A percentile compares a stretch with the other conserved stretches of the same genome.
Evolutionary conservation across 2,797 vertebrate species (phyloP).

Genomic region (Ctenopoma kingsleyae): DNA sequence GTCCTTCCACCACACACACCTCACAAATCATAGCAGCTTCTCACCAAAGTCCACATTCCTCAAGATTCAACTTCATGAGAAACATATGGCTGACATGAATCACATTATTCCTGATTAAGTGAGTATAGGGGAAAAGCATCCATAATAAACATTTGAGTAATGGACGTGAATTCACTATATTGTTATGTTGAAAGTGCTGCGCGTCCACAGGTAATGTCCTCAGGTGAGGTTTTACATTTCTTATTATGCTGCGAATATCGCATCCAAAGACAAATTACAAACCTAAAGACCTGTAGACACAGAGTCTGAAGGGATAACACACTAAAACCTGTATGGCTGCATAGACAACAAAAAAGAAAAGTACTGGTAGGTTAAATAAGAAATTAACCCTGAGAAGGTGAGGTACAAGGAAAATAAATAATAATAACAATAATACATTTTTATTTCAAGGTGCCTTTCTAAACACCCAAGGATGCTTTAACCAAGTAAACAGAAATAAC

Average conservation of each 20-base stretch:
- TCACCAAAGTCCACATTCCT: constrained; percentile 83
- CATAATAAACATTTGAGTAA: constrained; percentile 71
- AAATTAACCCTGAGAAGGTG: too few species aligned
- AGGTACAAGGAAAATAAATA: too few species aligned
- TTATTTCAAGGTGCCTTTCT: too few species aligned
- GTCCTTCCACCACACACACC: constrained; percentile 79
- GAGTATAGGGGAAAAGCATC: constrained; percentile 68
- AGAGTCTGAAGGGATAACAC: background rate
- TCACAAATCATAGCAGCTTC: constrained; percentile 84
- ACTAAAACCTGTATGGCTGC: background rate
- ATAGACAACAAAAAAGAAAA: too few species aligned
- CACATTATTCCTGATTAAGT: constrained; percentile 81
- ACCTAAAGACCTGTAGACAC: background rate
- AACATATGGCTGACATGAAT: constrained; percentile 83
- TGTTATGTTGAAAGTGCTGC: constrained; percentile 21
- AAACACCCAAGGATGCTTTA: too few species aligned
- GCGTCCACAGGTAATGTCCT: constrained; percentile 31
- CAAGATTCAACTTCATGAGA: constrained; percentile 83
- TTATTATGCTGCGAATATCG: constrained; percentile 30
- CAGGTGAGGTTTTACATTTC: constrained; percentile 18
- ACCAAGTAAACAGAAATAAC: too few species aligned
- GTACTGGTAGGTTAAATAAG: too few species aligned
- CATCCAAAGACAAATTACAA: constrained; percentile 35
- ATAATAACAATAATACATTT: too few species aligned
- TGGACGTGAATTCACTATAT: constrained; percentile 51